A percentile compares a stretch with the other conserved stretches of the same genome.
These are phyloP conservation scores for Scolopax rusticola DNA, from an alignment of 2,797 vertebrate species.

Conservation along the genomic window DNA sequence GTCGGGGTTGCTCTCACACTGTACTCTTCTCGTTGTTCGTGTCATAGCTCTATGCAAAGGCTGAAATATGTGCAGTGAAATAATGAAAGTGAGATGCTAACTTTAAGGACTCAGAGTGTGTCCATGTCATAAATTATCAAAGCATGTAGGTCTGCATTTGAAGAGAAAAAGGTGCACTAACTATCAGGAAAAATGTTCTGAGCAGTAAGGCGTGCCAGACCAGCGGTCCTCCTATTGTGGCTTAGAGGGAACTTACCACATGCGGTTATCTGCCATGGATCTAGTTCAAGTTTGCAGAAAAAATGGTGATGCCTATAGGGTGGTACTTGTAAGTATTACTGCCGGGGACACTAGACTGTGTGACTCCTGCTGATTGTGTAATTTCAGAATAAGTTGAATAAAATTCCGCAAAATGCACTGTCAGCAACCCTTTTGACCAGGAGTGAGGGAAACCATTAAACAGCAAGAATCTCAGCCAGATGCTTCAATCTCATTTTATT, in stretches of 20 bases:
- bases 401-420: background rate
- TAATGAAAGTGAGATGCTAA: background rate
- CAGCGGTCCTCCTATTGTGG: accelerated
- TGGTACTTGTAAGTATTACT: background rate
- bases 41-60: background rate
- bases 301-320: background rate
- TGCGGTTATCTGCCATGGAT: background rate
- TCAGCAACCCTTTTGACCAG: background rate
- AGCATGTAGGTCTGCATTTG: background rate
- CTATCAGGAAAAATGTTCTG: background rate
- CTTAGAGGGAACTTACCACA: accelerated
- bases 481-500: constrained; percentile 19
- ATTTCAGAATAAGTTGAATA: background rate
- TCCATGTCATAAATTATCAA: background rate
- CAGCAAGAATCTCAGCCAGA: constrained; percentile 19
- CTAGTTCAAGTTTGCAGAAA: background rate
- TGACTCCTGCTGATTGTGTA: background rate
- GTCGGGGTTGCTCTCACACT: background rate
- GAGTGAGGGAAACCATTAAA: background rate
- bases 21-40: background rate
- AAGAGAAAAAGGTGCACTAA: background rate
- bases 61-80: background rate
- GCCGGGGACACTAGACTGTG: background rate
- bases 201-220: accelerated
- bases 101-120: background rate